These are phyloP conservation scores for Zaprionus kolodkinae DNA, from an alignment of 1,140 invertebrate species.

Conservation along the genomic window DNA sequence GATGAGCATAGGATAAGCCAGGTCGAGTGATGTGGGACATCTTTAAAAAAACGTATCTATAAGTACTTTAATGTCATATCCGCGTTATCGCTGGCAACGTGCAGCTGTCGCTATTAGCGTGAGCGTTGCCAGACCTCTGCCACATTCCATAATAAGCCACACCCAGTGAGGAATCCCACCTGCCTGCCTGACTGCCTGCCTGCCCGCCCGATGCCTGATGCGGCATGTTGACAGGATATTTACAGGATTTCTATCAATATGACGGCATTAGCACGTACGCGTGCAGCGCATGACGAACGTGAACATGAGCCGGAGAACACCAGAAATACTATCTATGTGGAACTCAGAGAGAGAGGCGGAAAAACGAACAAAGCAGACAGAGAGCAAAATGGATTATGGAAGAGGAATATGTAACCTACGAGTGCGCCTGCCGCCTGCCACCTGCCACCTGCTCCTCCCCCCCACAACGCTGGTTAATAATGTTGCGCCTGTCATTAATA, in stretches of 20 bases:
- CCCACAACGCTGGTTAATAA: conserved; percentile 10
- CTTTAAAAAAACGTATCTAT: conserved; percentile 72
- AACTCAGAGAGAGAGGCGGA: not conserved
- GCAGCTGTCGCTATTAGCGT: conserved; percentile 76
- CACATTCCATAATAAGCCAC: conserved; percentile 34
- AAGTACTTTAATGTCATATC: conserved; percentile 69
- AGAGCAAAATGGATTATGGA: conserved; percentile 23
- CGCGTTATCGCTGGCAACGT: conserved; percentile 68
- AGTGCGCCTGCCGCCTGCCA: not conserved
- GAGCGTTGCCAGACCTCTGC: conserved; percentile 8
- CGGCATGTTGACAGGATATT: conserved; percentile 77
- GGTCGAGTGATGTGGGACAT: conserved; percentile 43
- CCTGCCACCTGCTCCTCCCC: no score
- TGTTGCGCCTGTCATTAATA: conserved; percentile 43
- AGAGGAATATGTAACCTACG: conserved; percentile 15
- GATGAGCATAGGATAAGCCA: not conserved
- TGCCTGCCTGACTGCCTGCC: not conserved
- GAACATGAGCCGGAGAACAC: conserved; percentile 49
- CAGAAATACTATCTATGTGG: conserved; percentile 20
- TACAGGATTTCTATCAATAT: conserved; percentile 82
- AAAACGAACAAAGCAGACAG: not conserved
- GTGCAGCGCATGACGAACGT: conserved; percentile 60
- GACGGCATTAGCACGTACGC: conserved; percentile 74
- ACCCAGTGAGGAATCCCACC: conserved; percentile 2
- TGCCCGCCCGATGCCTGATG: conserved; percentile 33